A percentile compares a stretch with the other conserved stretches of the same genome.
Evolutionary conservation across 2,888 invertebrate genomes (phyloP).

Genomic region (Lasioglossum zephyrum): DNA sequence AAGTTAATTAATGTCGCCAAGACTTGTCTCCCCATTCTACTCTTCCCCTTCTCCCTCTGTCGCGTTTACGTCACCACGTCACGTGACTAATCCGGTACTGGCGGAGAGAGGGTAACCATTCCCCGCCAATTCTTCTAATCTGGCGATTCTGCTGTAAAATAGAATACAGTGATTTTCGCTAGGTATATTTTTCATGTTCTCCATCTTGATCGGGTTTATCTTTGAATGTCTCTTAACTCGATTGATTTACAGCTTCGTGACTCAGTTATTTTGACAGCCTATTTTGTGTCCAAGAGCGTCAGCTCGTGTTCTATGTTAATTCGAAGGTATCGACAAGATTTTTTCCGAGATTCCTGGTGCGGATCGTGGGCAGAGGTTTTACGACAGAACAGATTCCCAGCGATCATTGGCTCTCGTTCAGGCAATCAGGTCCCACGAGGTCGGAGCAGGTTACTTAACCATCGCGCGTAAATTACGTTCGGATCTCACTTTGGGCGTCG

Average conservation of each 20-base stretch:
- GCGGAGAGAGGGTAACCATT: not conserved
- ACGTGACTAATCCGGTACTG: too few relatives aligned
- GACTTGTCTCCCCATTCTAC: too few relatives aligned
- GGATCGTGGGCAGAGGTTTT: constrained; percentile 53
- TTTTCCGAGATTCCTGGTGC: not conserved
- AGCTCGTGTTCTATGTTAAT: not conserved
- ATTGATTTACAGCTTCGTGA: not conserved
- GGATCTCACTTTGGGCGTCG: constrained; percentile 51
- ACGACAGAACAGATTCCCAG: constrained; percentile 47
- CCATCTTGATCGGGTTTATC: not conserved
- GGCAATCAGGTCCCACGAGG: constrained; percentile 50
- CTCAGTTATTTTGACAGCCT: not conserved
- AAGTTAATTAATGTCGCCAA: too few relatives aligned
- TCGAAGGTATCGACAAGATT: not conserved
- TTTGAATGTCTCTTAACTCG: not conserved
- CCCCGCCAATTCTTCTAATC: not conserved
- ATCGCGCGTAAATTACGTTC: constrained; percentile 41
- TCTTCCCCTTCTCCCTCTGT: too few relatives aligned
- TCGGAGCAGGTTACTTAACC: constrained; percentile 49
- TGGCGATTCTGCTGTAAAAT: not conserved
- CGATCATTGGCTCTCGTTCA: constrained; percentile 50
- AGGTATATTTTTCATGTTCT: not conserved
- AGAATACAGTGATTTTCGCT: not conserved
- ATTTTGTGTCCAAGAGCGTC: not conserved
- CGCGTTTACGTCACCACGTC: too few relatives aligned